These are phyloP conservation scores for Panthera leo DNA, from an alignment of 2,113 vertebrate species.

Conservation along the genomic window DNA sequence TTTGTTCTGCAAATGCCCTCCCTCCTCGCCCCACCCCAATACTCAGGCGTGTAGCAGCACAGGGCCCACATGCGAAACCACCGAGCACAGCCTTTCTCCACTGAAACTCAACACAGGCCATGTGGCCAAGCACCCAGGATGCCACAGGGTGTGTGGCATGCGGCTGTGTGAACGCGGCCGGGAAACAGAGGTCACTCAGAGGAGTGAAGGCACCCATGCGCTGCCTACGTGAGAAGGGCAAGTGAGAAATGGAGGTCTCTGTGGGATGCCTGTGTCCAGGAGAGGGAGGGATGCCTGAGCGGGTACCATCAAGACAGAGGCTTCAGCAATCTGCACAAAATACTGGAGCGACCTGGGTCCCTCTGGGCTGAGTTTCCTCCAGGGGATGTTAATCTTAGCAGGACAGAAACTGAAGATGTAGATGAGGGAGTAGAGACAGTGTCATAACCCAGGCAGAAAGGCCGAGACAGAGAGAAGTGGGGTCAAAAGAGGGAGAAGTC, in stretches of 20 bases:
- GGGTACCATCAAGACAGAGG: background rate
- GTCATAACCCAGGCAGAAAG: background rate
- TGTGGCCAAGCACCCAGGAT: background rate
- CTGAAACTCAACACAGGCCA: background rate
- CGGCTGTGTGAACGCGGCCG: background rate
- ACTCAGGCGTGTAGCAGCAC: background rate
- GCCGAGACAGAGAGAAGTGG: background rate
- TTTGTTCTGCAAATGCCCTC: conserved; percentile 72
- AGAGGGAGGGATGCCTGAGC: background rate
- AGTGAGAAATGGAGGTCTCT: background rate
- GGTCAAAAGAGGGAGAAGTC: background rate
- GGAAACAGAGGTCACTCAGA: background rate
- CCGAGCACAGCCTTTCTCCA: background rate
- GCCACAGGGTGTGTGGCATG: background rate
- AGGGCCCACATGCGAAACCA: background rate
- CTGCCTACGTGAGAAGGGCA: background rate
- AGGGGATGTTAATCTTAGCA: background rate
- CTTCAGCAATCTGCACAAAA: background rate
- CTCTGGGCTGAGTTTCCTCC: background rate
- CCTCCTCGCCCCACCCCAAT: conserved; percentile 51
- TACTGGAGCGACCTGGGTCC: background rate
- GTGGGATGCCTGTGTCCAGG: background rate
- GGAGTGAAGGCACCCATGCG: background rate
- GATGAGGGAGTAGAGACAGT: too few relatives aligned
- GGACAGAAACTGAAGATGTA: background rate